phyloP scores from a whole-genome alignment of 2,888 invertebrate species.

The Drosophila maculinotata region DNA sequence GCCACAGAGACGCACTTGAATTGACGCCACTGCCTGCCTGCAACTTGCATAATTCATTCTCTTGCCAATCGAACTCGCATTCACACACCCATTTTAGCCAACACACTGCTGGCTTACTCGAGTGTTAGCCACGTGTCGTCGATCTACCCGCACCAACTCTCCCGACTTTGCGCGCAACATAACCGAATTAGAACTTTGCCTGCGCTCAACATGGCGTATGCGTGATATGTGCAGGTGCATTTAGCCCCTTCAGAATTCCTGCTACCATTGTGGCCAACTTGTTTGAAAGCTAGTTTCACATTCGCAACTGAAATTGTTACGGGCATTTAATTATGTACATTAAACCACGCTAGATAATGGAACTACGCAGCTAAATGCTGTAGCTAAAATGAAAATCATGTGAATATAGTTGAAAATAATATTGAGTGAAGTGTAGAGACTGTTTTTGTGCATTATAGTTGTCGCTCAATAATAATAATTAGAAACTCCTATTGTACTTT shows the following conservation, averaged over 20 bases:
- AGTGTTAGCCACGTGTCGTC: conserved; percentile 32
- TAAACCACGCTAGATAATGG: background rate
- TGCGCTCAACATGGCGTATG: conserved; percentile 56
- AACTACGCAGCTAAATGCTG: background rate
- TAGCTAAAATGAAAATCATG: too few relatives aligned
- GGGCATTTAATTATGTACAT: conserved; percentile 8
- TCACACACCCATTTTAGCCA: background rate
- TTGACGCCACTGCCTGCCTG: conserved; percentile 11
- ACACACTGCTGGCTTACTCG: conserved; percentile 7
- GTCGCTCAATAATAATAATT: too few relatives aligned
- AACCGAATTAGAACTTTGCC: conserved; percentile 55
- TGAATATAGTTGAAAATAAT: too few relatives aligned
- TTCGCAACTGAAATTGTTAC: conserved; percentile 3
- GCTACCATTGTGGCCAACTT: conserved; percentile 27
- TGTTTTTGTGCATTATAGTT: too few relatives aligned
- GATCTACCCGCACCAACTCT: background rate
- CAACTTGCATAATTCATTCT: conserved; percentile 56
- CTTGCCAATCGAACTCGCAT: conserved; percentile 28
- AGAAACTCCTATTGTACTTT: too few relatives aligned
- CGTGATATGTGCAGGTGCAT: conserved; percentile 21
- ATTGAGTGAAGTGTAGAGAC: too few relatives aligned
- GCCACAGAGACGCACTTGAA: conserved; percentile 16
- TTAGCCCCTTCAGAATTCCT: background rate
- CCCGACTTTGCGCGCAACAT: conserved; percentile 13
- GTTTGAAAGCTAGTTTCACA: background rate